Percentiles rank a stretch among this genome's conserved stretches.
Conservation (phyloP, 2,888 invertebrate genomes). For the Ischnus inquisitorius region DNA sequence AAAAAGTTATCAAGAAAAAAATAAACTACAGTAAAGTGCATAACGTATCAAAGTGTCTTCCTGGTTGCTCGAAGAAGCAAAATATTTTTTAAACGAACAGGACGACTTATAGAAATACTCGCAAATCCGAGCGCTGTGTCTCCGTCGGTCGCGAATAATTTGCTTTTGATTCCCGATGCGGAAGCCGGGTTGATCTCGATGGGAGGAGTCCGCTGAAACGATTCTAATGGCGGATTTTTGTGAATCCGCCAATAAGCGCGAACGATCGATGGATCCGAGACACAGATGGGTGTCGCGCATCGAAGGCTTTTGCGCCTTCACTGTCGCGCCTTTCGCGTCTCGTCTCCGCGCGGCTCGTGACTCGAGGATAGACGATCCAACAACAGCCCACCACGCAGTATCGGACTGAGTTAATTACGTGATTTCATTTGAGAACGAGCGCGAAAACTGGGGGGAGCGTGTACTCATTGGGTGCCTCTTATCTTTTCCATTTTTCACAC, state of each 20-base stretch:
- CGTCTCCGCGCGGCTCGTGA: conserved; percentile 39
- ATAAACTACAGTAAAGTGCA: too few species aligned
- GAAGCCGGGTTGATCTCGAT: conserved; percentile 69
- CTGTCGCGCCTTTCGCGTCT: conserved; percentile 48
- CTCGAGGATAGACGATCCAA: conserved; percentile 42
- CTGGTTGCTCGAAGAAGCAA: not conserved
- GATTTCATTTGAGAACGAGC: conserved; percentile 66
- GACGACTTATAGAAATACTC: not conserved
- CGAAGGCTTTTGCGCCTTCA: conserved; percentile 68
- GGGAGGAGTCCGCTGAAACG: conserved; percentile 81
- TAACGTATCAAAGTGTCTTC: not conserved
- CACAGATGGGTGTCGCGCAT: conserved; percentile 69
- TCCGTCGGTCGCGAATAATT: conserved; percentile 1
- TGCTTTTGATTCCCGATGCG: conserved; percentile 46
- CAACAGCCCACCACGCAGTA: conserved; percentile 42
- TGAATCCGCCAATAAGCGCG: conserved; percentile 74
- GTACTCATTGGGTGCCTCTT: conserved; percentile 45
- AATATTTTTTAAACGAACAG: not conserved
- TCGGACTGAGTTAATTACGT: conserved; percentile 66
- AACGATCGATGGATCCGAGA: conserved; percentile 68
- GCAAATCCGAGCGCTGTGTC: conserved; percentile 6
- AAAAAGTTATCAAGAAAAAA: too few species aligned
- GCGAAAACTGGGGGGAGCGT: conserved; percentile 23
- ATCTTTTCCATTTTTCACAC: conserved; percentile 13
- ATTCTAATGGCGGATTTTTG: conserved; percentile 84